Percentiles rank a stretch among this genome's conserved stretches.
These are phyloP conservation scores for Antrozous pallidus DNA, from an alignment of 2,797 vertebrate species.

Conservation along the genomic window DNA sequence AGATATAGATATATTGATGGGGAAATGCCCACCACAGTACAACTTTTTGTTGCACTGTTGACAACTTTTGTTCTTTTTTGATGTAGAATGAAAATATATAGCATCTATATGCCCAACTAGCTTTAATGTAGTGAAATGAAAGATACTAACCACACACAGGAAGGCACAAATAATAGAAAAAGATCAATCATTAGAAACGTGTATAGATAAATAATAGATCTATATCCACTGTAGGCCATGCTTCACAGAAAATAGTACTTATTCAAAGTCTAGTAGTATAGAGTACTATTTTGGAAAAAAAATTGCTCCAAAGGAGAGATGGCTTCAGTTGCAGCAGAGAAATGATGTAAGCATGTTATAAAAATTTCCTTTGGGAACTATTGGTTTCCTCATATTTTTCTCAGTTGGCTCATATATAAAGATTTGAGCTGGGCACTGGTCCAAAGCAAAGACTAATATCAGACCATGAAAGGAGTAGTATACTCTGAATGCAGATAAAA, in stretches of 20 bases:
- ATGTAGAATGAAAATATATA: neutral
- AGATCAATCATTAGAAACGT: neutral
- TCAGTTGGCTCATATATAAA: neutral
- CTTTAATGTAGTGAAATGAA: neutral
- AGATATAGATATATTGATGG: neutral
- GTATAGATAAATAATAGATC: neutral
- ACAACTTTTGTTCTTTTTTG: neutral
- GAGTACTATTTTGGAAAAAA: neutral
- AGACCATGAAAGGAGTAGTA: neutral
- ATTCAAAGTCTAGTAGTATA: neutral
- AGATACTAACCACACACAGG: neutral
- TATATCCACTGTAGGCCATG: neutral
- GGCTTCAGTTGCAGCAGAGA: conserved; percentile 14
- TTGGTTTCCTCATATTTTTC: conserved; percentile 29
- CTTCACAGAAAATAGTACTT: neutral
- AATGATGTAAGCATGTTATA: neutral
- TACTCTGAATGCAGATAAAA: conserved; percentile 41
- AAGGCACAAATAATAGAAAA: neutral
- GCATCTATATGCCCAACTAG: neutral
- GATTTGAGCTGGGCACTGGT: neutral
- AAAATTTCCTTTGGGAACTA: conserved; percentile 26
- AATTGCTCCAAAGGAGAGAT: neutral
- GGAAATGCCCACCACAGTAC: neutral
- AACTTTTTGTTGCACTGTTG: neutral
- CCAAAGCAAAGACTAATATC: conserved; percentile 12